Base-by-base conservation (phyloP, 2,113 vertebrate species). In the Lichenostomus cassidix region DNA sequence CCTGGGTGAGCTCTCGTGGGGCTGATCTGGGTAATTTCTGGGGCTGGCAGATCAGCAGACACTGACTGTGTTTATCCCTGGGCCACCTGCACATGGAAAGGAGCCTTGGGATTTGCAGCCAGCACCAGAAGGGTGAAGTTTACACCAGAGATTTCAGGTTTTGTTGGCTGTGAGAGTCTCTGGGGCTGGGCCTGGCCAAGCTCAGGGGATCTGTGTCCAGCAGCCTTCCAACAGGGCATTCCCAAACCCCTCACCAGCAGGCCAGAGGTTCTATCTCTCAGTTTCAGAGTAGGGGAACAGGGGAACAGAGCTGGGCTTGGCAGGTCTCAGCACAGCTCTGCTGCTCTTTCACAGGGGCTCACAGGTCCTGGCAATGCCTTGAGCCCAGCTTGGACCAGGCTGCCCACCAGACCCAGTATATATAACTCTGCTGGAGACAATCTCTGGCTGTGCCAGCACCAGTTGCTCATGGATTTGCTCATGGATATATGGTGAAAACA, bases 161-260 rank as follows among this genome's bases (percentile, higher is more conserved):
- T 0, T 37, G 42, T 59, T 33, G 44, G 28, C 50, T 18, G 28
- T 4, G 2, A 12, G 5, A 37, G 24, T 59, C 50, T 65, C 55
- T 21, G 23, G 28, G 69, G 19, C 35, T 59, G 50, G 42, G 44
- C 14, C 62, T 56, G 67, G 23, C 1, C 14, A 83, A 71, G 55
- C 28, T 82, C 56, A 37, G 25, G 35, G 58, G 4, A 24, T 41
- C 56, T 29, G 62, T 28, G 16, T 29, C 64, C 10, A 1, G 28
- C 23, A n/a, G 8, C 12, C 17, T 42, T 74, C 20, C 22, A 62
- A 19, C 0, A 7, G 67, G 35, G 21, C 21, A 73, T 39, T 19
- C 44, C 37, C 4, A 7, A 20, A 0, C 3, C 10, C 20, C 7
- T 37, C 0, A 0, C 5, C 1, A 2, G n/a, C 33, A 42, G 55